Percentiles rank a stretch among this genome's conserved stretches.
phyloP scores from a whole-genome alignment of 2,888 invertebrate species.

The Baronia brevicornis region DNA sequence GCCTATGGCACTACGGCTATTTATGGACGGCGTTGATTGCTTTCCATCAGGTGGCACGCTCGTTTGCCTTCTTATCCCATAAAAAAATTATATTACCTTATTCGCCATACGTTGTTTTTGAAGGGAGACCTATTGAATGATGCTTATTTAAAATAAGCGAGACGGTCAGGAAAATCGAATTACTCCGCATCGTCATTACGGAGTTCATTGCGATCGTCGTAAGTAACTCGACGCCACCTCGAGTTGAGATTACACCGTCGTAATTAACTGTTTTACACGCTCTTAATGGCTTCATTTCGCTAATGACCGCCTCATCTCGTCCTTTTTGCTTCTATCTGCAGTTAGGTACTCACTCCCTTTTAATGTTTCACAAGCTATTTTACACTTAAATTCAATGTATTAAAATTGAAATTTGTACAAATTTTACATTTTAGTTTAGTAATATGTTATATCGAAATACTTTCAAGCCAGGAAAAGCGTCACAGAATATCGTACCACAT shows the following conservation, averaged over 20 bases:
- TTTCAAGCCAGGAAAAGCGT: no score
- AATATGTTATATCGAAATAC: slow-evolving; percentile 6
- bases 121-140: no score
- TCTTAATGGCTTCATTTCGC: slow-evolving; percentile 67
- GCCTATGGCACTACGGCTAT: no score
- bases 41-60: no score
- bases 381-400: slow-evolving; percentile 21
- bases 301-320: slow-evolving; percentile 59
- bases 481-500: no score
- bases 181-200: slow-evolving; percentile 13
- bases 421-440: slow-evolving; percentile 17
- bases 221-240: slow-evolving; percentile 24
- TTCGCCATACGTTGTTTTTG: no score
- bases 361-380: slow-evolving; percentile 25
- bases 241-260: slow-evolving; percentile 41
- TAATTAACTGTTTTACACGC: slow-evolving; percentile 72
- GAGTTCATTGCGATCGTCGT: slow-evolving; percentile 9
- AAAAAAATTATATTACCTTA: no score
- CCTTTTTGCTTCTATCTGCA: slow-evolving; percentile 38
- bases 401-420: slow-evolving; percentile 20
- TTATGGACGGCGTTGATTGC: no score
- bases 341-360: slow-evolving; percentile 9
- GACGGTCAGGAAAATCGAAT: slow-evolving; percentile 11
- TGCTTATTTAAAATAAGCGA: slow-evolving; percentile 1
- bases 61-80: no score